Conservation (phyloP, 2,888 invertebrate species). For the Andrena minutula region DNA sequence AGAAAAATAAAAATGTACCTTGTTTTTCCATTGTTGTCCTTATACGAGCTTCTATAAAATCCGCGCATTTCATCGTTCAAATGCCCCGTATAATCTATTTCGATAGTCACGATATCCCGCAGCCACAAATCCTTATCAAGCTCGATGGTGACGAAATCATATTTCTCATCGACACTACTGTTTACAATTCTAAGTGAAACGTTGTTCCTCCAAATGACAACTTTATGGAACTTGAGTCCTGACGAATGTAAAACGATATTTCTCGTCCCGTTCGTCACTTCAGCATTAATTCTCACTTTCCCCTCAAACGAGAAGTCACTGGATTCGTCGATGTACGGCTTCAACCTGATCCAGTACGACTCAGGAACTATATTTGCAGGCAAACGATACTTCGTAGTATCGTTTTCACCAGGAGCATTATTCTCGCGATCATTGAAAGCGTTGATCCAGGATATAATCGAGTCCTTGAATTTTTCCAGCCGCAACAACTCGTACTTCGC, state of each 20-base stretch:
- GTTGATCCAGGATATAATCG: conserved; percentile 65
- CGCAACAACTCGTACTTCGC: conserved; percentile 74
- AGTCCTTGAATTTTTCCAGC: conserved; percentile 55
- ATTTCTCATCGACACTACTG: conserved; percentile 64
- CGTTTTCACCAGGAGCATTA: too few species aligned
- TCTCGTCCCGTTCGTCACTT: conserved; percentile 51
- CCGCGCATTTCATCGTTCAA: conserved; percentile 87
- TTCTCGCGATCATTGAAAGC: background rate
- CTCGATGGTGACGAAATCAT: conserved; percentile 86
- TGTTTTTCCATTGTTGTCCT: conserved; percentile 84
- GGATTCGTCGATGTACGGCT: conserved; percentile 85
- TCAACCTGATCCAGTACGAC: conserved; percentile 86
- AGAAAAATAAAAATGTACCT: conserved; percentile 84
- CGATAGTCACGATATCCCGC: conserved; percentile 85
- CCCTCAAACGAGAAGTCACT: conserved; percentile 78
- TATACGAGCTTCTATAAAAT: conserved; percentile 88
- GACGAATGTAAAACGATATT: conserved; percentile 73
- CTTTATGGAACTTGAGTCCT: background rate
- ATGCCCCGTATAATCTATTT: conserved; percentile 86
- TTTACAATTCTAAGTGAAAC: background rate
- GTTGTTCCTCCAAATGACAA: background rate
- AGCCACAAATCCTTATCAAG: conserved; percentile 82
- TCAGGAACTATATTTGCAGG: conserved; percentile 86
- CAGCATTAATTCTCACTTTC: conserved; percentile 69
- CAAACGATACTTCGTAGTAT: conserved; percentile 84